These are phyloP conservation scores for Gadus macrocephalus DNA, from an alignment of 2,113 vertebrate genomes.

Conservation along the genomic window DNA sequence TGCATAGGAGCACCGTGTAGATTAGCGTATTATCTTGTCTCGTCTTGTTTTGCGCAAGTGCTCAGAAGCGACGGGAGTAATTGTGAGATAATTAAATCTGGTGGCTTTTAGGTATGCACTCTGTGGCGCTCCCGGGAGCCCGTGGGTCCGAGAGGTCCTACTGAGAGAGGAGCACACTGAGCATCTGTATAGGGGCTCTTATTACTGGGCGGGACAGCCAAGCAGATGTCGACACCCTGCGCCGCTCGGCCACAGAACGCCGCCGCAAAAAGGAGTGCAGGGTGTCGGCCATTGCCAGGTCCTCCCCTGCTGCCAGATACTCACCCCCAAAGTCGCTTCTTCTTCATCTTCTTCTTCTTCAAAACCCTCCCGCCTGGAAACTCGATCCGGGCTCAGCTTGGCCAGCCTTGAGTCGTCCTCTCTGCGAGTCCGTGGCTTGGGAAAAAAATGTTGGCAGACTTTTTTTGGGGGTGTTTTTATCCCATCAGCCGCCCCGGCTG, in stretches of 20 bases:
- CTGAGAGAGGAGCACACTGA: background rate
- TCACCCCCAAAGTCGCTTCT: conserved; percentile 53
- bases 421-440: conserved; percentile 42
- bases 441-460: conserved; percentile 32
- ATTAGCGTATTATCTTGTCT: conserved; percentile 25
- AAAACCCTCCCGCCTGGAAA: conserved; percentile 60
- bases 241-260: conserved; percentile 22
- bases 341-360: background rate
- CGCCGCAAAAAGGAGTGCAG: conserved; percentile 34
- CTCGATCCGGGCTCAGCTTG: conserved; percentile 52
- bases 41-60: conserved; percentile 24
- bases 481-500: too few species aligned
- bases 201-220: conserved; percentile 44
- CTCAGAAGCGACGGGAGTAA: conserved; percentile 12
- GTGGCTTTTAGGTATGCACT: conserved; percentile 20
- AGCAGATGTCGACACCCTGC: conserved; percentile 53
- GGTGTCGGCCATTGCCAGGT: conserved; percentile 28
- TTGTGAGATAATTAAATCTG: conserved; percentile 30
- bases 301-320: conserved; percentile 51
- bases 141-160: background rate
- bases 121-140: conserved; percentile 21
- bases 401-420: conserved; percentile 50
- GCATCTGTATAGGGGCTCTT: conserved; percentile 54
- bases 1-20: background rate
- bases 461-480: too few species aligned